Evolutionary conservation across 2,797 vertebrate species (phyloP), one percentile per base, ranked within the genome.

Genomic region (Capromys pilorides): DNA sequence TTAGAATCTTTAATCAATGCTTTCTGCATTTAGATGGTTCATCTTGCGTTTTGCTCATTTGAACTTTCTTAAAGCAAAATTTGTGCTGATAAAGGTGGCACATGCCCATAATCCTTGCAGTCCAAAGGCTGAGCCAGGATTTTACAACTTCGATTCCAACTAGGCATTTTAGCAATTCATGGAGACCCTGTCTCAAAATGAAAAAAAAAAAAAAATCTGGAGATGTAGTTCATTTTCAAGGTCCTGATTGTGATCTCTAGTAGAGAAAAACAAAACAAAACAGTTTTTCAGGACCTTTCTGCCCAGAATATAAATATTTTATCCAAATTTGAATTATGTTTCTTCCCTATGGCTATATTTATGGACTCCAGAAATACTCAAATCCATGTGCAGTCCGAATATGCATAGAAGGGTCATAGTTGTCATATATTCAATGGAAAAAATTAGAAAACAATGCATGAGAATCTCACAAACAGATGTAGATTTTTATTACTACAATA

Each of bases 381-480:
- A 51, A 79, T 71, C 6, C 79, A 77, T 57, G 13, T 36, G 13
- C 24, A 0, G 28, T 39, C 49, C 94, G 95, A 73, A 97, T 49
- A 8, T 71, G 22, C 71, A 13, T 11, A 96, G 57, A 18, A 90
- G 41, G 11, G 88, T 82, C 62, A n/a, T 3, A 79, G 57, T 57
- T 31, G 24, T 75, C 39, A 77, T 39, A 73, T 39, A 45, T 81
- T 8, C 92, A 45, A 96, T 96, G 81, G 28, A 36, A 91, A 39
- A n/a, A 95, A 12, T 8, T 62, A 5, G 81, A n/a, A 89, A 85
- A 51, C 14, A 31, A 59, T 6, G n/a, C 81, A 86, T 2, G 39
- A 95, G 79, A 28, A 93, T 66, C 67, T 90, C 88, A 77, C 14
- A 86, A 88, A 71, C 62, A 88, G 19, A n/a, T 85, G 71, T 91